Evolutionary conservation across 2,797 vertebrate species (phyloP).

Genomic region (Chromobotia macracanthus): DNA sequence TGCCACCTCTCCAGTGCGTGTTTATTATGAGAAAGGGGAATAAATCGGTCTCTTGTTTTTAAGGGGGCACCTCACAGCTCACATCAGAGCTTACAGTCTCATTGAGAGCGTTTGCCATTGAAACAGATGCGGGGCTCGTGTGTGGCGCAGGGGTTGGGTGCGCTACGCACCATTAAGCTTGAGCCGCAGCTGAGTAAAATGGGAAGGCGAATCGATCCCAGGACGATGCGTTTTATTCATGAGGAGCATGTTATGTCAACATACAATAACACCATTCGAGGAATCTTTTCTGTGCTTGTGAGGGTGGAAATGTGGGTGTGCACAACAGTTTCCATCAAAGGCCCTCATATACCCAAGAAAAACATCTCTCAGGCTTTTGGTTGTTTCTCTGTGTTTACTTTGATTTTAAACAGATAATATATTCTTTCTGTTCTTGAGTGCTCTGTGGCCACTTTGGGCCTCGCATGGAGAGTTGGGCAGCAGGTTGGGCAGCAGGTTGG

Average conservation of each 20-base stretch:
- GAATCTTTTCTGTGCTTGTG: constrained; percentile 51
- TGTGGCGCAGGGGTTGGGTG: constrained; percentile 62
- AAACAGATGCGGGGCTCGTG: constrained; percentile 54
- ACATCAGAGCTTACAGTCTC: constrained; percentile 38
- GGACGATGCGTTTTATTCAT: constrained; percentile 60
- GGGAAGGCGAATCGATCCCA: constrained; percentile 54
- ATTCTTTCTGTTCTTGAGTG: constrained; percentile 41
- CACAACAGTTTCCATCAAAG: constrained; percentile 35
- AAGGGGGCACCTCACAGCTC: background rate
- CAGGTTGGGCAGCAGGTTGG: constrained; percentile 81
- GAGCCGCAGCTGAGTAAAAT: constrained; percentile 60
- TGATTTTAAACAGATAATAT: constrained; percentile 24
- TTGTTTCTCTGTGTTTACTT: constrained; percentile 12
- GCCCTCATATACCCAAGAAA: constrained; percentile 3
- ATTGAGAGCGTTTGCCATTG: constrained; percentile 54
- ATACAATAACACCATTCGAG: constrained; percentile 42
- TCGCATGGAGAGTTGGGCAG: constrained; percentile 69
- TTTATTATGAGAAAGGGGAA: constrained; percentile 7
- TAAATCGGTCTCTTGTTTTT: too few relatives aligned
- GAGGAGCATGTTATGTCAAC: constrained; percentile 53
- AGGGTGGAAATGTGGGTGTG: constrained; percentile 53
- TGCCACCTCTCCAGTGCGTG: background rate
- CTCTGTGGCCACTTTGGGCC: constrained; percentile 47
- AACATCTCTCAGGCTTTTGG: background rate
- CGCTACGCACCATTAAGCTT: constrained; percentile 63